Base-by-base conservation (phyloP, 2,888 invertebrate genomes). In the Rhagophthalmus giganteus region DNA sequence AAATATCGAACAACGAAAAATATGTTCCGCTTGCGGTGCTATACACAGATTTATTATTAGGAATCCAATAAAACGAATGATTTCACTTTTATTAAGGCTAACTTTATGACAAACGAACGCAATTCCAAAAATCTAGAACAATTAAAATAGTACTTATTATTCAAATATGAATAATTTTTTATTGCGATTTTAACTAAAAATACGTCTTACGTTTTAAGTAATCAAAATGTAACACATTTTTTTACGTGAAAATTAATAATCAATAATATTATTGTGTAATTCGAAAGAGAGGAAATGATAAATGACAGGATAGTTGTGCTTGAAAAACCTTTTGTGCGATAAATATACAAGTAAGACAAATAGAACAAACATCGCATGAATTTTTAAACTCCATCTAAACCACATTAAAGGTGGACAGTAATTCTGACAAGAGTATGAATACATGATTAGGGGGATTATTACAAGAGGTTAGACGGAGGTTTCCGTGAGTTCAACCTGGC, bases 321-420 rank as follows among this genome's bases (percentile, higher is more conserved):
- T n/a, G n/a, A n/a, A n/a, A n/a, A n/a, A n/a, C n/a, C n/a, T n/a
- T n/a, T n/a, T n/a, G n/a, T n/a, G n/a, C n/a, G n/a, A n/a, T n/a
- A n/a, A n/a, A n/a, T n/a, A n/a, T n/a, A n/a, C n/a, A n/a, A n/a
- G 27, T 27, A 30, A 11, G 12, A 30, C 7, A 11, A 11, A 35
- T 10, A 25, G 2, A 5, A 20, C 9, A 31, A 15, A 9, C 13
- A 8, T 10, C 32, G 13, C 20, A 33, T 51, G 39, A 37, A 51
- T 51, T 45, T 51, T 51, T 51, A 51, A 51, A 51, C 12, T 14
- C 30, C 45, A 39, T 45, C 39, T 51, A 51, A 51, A 45, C 45
- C 24, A 45, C 51, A 45, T 45, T 51, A 51, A 39, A 51, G 33
- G 51, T 35, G 45, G 39, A 45, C 24, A 34, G 40, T 46, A 45